Evolutionary conservation across 2,797 vertebrate species (phyloP).

Genomic region (Gymnothorax javanicus): DNA sequence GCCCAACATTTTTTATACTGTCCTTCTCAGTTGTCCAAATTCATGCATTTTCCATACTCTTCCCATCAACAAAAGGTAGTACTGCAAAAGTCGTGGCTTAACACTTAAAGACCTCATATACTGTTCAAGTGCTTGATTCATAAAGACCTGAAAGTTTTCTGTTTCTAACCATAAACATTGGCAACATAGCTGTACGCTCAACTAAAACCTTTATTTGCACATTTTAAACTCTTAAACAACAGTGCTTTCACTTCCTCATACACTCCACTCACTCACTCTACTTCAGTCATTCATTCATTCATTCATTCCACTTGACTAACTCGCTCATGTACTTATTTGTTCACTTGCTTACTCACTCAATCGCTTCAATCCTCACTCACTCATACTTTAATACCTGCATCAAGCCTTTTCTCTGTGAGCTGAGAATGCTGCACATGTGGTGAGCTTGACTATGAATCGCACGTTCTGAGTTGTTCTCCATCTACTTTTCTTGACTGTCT

Average conservation of each 20-base stretch:
- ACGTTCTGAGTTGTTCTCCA: conserved; percentile 2
- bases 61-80: not conserved
- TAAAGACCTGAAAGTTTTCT: too few species aligned
- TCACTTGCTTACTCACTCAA: too few species aligned
- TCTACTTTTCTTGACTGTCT: not conserved
- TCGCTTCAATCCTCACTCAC: not conserved
- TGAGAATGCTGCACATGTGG: not conserved
- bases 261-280: too few species aligned
- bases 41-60: not conserved
- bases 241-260: too few species aligned
- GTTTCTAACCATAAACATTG: too few species aligned
- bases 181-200: too few species aligned
- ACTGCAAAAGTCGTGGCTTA: not conserved
- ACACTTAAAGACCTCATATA: not conserved
- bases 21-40: not conserved
- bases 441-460: not conserved
- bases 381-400: not conserved
- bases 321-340: too few species aligned
- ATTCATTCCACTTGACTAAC: too few species aligned
- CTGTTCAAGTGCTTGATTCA: too few species aligned
- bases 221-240: too few species aligned
- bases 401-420: not conserved
- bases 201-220: too few species aligned
- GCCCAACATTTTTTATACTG: not conserved
- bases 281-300: too few species aligned